These are phyloP conservation scores for Apodemus sylvaticus DNA, from an alignment of 2,113 vertebrate genomes.

Conservation along the genomic window DNA sequence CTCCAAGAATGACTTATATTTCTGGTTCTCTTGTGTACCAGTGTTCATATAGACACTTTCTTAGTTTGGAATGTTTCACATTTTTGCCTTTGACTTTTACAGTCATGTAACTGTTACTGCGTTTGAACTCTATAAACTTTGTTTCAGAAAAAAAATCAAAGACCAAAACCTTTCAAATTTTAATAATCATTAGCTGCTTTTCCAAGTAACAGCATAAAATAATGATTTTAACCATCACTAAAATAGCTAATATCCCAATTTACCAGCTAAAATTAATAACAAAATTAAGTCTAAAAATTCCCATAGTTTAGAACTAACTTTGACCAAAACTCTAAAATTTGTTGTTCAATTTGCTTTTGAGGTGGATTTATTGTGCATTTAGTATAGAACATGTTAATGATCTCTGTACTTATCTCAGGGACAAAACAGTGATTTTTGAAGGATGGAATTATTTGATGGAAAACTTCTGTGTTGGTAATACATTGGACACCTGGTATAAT, in stretches of 20 bases:
- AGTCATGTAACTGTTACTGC: not conserved
- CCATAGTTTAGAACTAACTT: not conserved
- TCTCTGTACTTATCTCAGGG: not conserved
- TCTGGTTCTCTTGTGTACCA: not conserved
- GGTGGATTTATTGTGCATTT: not conserved
- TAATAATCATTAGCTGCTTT: not conserved
- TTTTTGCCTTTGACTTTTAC: not conserved
- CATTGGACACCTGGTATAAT: not conserved
- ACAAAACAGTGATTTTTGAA: slow-evolving; percentile 26
- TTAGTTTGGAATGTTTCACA: not conserved
- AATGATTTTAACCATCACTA: slow-evolving; percentile 1
- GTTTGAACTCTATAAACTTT: not conserved
- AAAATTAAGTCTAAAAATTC: slow-evolving; percentile 43
- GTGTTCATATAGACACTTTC: not conserved
- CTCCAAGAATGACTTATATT: not conserved
- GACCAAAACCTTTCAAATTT: not conserved
- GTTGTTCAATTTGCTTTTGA: slow-evolving; percentile 28
- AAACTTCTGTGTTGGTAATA: not conserved
- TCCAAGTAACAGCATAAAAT: not conserved
- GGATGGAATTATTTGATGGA: slow-evolving; percentile 17
- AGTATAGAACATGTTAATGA: not conserved
- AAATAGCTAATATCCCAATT: slow-evolving; percentile 3
- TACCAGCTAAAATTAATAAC: not conserved
- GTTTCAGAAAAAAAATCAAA: not conserved
- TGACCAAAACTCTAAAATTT: slow-evolving; percentile 14